Percentiles rank a stretch among this genome's conserved stretches.
phyloP scores from a whole-genome alignment of 2,888 invertebrate species.

The Dione juno region DNA sequence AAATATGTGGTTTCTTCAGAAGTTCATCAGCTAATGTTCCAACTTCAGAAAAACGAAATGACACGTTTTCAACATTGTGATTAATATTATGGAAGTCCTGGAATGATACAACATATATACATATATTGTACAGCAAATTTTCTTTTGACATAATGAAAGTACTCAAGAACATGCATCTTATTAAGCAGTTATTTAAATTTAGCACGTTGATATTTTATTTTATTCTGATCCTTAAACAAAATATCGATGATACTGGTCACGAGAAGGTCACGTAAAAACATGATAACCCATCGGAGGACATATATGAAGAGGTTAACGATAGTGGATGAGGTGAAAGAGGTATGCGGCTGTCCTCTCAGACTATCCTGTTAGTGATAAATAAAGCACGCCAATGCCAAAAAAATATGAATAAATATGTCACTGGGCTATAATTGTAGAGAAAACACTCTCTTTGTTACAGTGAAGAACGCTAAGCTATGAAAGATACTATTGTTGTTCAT shows the following conservation, averaged over 20 bases:
- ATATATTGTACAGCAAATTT: neutral
- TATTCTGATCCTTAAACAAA: too few species aligned
- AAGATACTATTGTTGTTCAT: neutral
- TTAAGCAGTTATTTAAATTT: too few species aligned
- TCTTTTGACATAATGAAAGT: neutral
- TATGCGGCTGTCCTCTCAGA: too few species aligned
- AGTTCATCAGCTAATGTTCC: constrained; percentile 12
- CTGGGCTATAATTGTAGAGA: neutral
- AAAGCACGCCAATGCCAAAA: too few species aligned
- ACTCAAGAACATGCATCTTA: neutral
- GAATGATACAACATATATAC: neutral
- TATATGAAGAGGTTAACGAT: too few species aligned
- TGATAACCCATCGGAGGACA: too few species aligned
- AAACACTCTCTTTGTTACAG: neutral
- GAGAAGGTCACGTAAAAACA: too few species aligned
- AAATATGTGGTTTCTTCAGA: neutral
- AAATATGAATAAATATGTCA: neutral
- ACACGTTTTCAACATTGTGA: neutral
- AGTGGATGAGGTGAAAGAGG: too few species aligned
- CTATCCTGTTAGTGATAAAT: too few species aligned
- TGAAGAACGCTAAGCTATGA: neutral
- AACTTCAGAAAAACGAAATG: constrained; percentile 10
- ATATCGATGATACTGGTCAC: too few species aligned
- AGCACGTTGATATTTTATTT: too few species aligned
- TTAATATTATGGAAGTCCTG: constrained; percentile 3